These are phyloP conservation scores for Cantharis rustica DNA, from an alignment of 2,888 invertebrate genomes.

Conservation along the genomic window DNA sequence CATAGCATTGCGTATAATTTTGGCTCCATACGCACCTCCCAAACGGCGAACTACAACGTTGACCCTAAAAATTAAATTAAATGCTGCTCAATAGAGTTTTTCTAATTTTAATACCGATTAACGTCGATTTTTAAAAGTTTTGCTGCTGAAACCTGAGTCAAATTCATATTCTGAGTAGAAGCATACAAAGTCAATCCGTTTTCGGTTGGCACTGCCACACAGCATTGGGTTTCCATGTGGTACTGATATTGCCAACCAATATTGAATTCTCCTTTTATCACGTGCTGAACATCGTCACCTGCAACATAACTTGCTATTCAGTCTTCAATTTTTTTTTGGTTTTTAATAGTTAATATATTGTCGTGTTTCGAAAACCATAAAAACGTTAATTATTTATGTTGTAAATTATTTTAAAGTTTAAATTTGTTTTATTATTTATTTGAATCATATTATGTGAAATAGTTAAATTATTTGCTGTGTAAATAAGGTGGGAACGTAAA, in stretches of 20 bases:
- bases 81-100: neutral
- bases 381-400: no score
- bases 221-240: slow-evolving; percentile 76
- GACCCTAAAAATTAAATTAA: slow-evolving; percentile 58
- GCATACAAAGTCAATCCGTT: slow-evolving; percentile 69
- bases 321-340: no score
- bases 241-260: slow-evolving; percentile 74
- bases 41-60: slow-evolving; percentile 72
- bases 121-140: slow-evolving; percentile 60
- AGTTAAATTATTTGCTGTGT: no score
- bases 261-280: slow-evolving; percentile 62
- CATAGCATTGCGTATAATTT: slow-evolving; percentile 66
- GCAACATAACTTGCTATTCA: neutral
- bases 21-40: slow-evolving; percentile 83
- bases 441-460: no score
- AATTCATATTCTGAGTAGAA: slow-evolving; percentile 69
- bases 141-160: slow-evolving; percentile 61
- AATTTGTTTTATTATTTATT: no score
- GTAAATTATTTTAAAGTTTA: no score
- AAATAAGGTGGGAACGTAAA: no score
- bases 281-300: slow-evolving; percentile 6
- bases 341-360: no score
- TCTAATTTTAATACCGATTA: slow-evolving; percentile 59
- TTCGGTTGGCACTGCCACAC: slow-evolving; percentile 67
- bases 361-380: no score